A percentile compares a stretch with the other conserved stretches of the same genome.
Conservation (phyloP, 2,797 vertebrate species). For the Tauraco hartlaubi region DNA sequence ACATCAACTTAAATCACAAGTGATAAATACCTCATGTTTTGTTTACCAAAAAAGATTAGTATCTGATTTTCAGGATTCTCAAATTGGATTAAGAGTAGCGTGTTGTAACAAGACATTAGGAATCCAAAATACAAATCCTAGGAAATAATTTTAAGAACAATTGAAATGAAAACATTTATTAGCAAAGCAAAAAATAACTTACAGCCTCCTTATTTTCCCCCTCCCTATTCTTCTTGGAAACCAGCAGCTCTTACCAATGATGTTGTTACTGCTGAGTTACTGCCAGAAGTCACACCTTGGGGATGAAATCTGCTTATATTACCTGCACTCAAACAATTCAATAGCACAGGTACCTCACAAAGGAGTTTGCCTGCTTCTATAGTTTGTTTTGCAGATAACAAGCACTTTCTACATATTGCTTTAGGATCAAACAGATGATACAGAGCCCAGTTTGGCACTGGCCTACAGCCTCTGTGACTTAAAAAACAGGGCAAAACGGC, state of each 20-base stretch:
- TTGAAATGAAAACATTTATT: background rate
- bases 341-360: background rate
- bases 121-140: background rate
- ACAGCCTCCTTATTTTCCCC: background rate
- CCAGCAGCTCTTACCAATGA: background rate
- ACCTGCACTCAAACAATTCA: background rate
- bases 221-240: background rate
- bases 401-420: background rate
- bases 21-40: background rate
- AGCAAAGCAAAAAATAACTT: background rate
- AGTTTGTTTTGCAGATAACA: background rate
- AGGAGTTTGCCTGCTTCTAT: background rate
- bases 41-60: background rate
- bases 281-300: background rate
- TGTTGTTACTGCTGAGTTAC: background rate
- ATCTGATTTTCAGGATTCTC: background rate
- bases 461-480: background rate
- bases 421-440: background rate
- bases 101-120: background rate
- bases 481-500: background rate
- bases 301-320: background rate
- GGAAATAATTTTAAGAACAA: background rate
- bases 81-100: background rate
- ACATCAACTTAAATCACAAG: background rate
- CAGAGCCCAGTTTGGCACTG: background rate